Evolutionary conservation across 2,888 invertebrate genomes (phyloP).

Genomic region (Synergus gifuensis): DNA sequence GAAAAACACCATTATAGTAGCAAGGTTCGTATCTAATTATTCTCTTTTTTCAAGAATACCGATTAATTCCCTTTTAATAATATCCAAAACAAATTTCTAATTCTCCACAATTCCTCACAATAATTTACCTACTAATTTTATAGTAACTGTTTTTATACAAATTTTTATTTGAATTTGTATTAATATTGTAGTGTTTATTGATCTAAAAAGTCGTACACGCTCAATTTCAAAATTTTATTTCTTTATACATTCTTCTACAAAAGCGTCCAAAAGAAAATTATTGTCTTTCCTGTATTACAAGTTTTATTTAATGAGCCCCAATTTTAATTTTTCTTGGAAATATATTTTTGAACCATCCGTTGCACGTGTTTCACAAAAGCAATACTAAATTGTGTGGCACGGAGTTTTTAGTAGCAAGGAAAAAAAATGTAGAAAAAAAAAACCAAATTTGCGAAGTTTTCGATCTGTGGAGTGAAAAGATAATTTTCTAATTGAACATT

Average conservation of each 20-base stretch:
- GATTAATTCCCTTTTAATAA: background rate
- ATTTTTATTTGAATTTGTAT: too few relatives aligned
- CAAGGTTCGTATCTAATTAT: slow-evolving; percentile 80
- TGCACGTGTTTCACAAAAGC: background rate
- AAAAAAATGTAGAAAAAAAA: background rate
- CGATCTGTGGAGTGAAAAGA: background rate
- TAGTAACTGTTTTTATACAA: slow-evolving; percentile 47
- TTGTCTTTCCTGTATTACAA: too few relatives aligned
- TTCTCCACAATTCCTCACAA: background rate
- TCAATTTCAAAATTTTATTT: too few relatives aligned
- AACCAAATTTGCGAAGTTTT: background rate
- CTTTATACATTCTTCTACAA: too few relatives aligned
- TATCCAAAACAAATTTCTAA: background rate
- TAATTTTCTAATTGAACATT: slow-evolving; percentile 34
- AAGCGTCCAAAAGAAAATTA: too few relatives aligned
- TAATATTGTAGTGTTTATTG: too few relatives aligned
- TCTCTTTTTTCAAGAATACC: slow-evolving; percentile 27
- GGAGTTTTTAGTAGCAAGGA: background rate
- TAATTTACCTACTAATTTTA: background rate
- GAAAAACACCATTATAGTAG: slow-evolving; percentile 86
- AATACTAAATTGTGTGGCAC: slow-evolving; percentile 17
- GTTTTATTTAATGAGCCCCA: background rate
- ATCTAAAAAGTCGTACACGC: too few relatives aligned
- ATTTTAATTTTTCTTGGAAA: background rate
- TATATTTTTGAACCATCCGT: background rate